These are phyloP conservation scores for Globodera ellingtonae DNA, from an alignment of 1,140 invertebrate species.

Conservation along the genomic window DNA sequence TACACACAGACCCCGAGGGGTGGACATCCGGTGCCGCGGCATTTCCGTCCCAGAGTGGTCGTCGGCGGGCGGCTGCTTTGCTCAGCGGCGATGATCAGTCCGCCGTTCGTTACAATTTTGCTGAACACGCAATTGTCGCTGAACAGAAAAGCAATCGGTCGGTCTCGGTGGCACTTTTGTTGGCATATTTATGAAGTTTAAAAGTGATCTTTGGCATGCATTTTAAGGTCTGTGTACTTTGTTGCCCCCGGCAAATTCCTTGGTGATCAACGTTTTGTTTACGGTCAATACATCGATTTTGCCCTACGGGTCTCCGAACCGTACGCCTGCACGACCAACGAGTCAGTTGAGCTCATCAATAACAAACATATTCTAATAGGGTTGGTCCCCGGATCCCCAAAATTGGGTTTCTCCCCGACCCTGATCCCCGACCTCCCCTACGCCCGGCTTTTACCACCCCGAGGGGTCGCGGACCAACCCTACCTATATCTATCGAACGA, in stretches of 20 bases:
- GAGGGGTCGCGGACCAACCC: too few relatives aligned
- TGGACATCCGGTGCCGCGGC: background rate
- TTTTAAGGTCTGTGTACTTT: conserved; percentile 75
- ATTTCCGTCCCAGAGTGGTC: background rate
- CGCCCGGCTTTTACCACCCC: too few relatives aligned
- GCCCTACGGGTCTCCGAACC: conserved; percentile 76
- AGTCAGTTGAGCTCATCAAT: too few relatives aligned
- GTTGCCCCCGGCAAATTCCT: conserved; percentile 78
- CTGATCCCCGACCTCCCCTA: too few relatives aligned
- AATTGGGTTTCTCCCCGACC: too few relatives aligned
- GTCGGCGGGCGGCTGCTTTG: conserved; percentile 4
- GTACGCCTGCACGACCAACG: background rate
- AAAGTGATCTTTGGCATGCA: background rate
- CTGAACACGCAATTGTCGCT: conserved; percentile 6
- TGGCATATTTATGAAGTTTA: background rate
- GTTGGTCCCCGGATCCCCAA: too few relatives aligned
- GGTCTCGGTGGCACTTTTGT: background rate
- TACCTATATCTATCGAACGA: too few relatives aligned
- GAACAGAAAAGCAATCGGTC: conserved; percentile 9
- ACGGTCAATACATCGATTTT: conserved; percentile 88
- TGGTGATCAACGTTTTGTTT: conserved; percentile 87
- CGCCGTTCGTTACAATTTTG: conserved; percentile 8
- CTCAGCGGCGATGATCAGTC: background rate
- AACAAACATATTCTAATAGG: too few relatives aligned
- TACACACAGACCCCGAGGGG: too few relatives aligned